phyloP scores from a whole-genome alignment of 2,797 vertebrate species.

The Mus caroli region DNA sequence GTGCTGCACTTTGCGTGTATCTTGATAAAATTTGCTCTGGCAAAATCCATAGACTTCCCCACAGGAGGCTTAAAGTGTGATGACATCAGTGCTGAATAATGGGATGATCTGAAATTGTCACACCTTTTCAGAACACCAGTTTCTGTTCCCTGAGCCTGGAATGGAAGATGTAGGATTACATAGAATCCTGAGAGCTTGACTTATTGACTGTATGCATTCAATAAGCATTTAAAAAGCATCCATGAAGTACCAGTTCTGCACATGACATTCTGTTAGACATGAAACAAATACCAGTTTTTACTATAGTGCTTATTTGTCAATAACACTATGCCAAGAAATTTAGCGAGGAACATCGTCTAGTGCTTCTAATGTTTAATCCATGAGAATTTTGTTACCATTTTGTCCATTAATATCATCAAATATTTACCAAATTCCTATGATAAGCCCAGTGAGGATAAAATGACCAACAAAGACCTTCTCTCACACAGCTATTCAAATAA shows the following conservation, averaged over 20 bases:
- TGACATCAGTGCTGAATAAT: background rate
- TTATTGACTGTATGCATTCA: background rate
- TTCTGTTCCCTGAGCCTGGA: background rate
- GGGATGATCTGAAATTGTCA: background rate
- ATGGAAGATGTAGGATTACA: background rate
- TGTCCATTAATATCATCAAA: conserved; percentile 4
- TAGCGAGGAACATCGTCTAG: background rate
- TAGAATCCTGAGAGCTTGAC: background rate
- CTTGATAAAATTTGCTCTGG: background rate
- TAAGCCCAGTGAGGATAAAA: background rate
- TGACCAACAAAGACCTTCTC: background rate
- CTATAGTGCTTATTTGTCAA: background rate
- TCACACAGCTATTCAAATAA: background rate
- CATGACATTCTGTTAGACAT: background rate
- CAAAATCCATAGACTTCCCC: background rate
- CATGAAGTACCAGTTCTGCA: background rate
- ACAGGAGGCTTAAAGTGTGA: background rate
- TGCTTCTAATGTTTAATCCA: conserved; percentile 17
- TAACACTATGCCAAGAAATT: background rate
- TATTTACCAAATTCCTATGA: background rate
- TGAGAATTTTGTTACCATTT: background rate
- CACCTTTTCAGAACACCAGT: background rate
- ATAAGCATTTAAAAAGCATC: conserved; percentile 50
- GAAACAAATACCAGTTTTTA: background rate
- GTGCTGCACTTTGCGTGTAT: background rate